Evolutionary conservation across 2,113 vertebrate species (phyloP), one percentile per base, ranked within the genome.

Genomic region (Microcebus tavaratra): DNA sequence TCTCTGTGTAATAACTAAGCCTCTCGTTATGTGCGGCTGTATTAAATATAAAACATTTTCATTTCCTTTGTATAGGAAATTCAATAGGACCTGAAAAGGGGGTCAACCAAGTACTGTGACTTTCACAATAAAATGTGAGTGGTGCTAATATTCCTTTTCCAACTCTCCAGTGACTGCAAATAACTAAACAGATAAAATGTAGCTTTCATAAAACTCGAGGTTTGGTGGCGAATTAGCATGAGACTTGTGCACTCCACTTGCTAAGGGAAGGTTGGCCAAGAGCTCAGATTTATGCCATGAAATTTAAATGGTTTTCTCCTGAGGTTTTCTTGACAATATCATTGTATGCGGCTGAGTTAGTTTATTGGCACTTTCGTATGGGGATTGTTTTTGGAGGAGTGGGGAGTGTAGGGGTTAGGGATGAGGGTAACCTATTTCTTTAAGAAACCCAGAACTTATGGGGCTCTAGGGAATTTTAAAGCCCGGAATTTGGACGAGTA

Each of bases 31-130:
- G 94, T 97, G 95, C 76, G 98, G 93, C 96, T 97, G 88, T 98
- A 98, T 98, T 98, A 98, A 99, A 98, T 99, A 98, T 98, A 98
- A 98, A 98, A 98, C 97, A 98, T 98, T 98, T 98, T 98, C 98
- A 98, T 98, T 99, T 99, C 98, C 98, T 98, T 98, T 98, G 98
- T 98, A 98, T 98, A 98, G 94, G 98, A 99, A 98, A 98, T 99
- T 98, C 98, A 98, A 98, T 98, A 98, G 98, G 97, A 98, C 93
- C 97, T 94, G 97, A 98, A 98, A 98, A 98, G 97, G 93, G 98
- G 98, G 98, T 98, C 98, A 99, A 95, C 96, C 97, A 98, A 98
- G 97, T 98, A 95, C 93, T 96, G 94, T 97, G 98, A 98, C 98
- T 98, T 95, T 96, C 96, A 96, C 98, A 97, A 98, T 98, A 98